Conservation (phyloP, 53 echinoderm and acorn worm genomes). For the Stichopus horrens region DNA sequence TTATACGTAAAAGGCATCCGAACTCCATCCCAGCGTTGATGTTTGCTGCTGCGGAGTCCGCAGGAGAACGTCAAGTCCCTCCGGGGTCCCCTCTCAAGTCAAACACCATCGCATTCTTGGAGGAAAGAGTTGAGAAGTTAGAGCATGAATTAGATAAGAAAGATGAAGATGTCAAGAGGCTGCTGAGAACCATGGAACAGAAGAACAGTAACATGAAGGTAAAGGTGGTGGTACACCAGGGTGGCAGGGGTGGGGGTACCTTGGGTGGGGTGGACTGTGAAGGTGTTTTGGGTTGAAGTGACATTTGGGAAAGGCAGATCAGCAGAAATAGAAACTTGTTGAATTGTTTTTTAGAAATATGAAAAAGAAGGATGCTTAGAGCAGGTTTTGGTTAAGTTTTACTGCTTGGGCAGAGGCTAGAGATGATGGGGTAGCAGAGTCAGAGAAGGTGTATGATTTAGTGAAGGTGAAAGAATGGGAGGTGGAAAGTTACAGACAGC, state of each 20-base stretch:
- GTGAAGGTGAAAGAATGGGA: no score
- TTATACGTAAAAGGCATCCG: conserved; percentile 82
- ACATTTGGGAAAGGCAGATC: no score
- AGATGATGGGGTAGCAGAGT: no score
- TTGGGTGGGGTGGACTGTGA: neutral
- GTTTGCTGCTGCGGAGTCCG: conserved; percentile 81
- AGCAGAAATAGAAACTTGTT: no score
- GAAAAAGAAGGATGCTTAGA: no score
- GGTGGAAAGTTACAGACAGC: no score
- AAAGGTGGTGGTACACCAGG: neutral
- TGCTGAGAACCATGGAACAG: conserved; percentile 83
- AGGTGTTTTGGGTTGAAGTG: no score
- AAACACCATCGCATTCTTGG: conserved; percentile 79
- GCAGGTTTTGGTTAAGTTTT: no score
- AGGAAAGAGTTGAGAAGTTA: conserved; percentile 80
- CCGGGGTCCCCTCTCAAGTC: conserved; percentile 62
- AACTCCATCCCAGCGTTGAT: conserved; percentile 98
- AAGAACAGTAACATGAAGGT: conserved; percentile 91
- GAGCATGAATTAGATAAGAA: conserved; percentile 87
- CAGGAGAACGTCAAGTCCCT: conserved; percentile 29
- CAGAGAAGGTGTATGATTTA: no score
- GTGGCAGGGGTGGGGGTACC: neutral
- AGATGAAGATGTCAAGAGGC: conserved; percentile 79
- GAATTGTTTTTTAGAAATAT: no score
- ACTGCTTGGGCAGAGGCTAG: no score